phyloP scores from a whole-genome alignment of 2,888 invertebrate genomes.

The Metallyticus violacea region DNA sequence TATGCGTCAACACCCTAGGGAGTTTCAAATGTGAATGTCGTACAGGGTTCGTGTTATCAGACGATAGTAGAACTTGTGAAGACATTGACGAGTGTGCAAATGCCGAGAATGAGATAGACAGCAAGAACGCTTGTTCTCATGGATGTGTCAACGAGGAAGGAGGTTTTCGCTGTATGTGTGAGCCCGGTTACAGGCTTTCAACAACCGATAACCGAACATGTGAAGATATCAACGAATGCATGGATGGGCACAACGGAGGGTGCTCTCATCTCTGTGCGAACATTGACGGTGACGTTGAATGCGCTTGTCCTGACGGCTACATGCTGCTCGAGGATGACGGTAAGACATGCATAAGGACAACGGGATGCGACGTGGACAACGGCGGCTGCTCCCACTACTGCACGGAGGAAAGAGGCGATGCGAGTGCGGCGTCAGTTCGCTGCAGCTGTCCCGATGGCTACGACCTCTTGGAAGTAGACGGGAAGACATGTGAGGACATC shows the following conservation, averaged over 20 bases:
- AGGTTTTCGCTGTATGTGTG: slow-evolving; percentile 40
- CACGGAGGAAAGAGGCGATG: slow-evolving; percentile 48
- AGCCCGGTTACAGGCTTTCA: slow-evolving; percentile 37
- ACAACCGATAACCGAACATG: slow-evolving; percentile 27
- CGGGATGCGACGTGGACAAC: slow-evolving; percentile 49
- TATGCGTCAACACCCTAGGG: slow-evolving; percentile 40
- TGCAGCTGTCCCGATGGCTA: slow-evolving; percentile 50
- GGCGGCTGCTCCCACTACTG: slow-evolving; percentile 57
- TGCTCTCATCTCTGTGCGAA: slow-evolving; percentile 51
- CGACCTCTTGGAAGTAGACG: slow-evolving; percentile 35
- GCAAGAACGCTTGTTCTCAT: slow-evolving; percentile 37
- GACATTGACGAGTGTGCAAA: slow-evolving; percentile 46
- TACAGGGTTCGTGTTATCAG: slow-evolving; percentile 42
- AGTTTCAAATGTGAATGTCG: slow-evolving; percentile 55
- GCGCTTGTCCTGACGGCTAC: slow-evolving; percentile 50
- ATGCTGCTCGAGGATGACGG: slow-evolving; percentile 48
- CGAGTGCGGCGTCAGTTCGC: slow-evolving; percentile 43
- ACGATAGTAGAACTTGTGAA: slow-evolving; percentile 41
- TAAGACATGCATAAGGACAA: slow-evolving; percentile 36
- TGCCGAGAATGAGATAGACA: slow-evolving; percentile 37
- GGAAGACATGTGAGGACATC: slow-evolving; percentile 44
- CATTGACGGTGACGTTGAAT: slow-evolving; percentile 44
- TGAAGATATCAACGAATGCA: slow-evolving; percentile 45
- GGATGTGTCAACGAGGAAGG: slow-evolving; percentile 41
- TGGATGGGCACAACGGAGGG: slow-evolving; percentile 51